Evolutionary conservation across 2,888 invertebrate species (phyloP), one percentile per base, ranked within the genome.

Genomic region (Apotomis turbidana): DNA sequence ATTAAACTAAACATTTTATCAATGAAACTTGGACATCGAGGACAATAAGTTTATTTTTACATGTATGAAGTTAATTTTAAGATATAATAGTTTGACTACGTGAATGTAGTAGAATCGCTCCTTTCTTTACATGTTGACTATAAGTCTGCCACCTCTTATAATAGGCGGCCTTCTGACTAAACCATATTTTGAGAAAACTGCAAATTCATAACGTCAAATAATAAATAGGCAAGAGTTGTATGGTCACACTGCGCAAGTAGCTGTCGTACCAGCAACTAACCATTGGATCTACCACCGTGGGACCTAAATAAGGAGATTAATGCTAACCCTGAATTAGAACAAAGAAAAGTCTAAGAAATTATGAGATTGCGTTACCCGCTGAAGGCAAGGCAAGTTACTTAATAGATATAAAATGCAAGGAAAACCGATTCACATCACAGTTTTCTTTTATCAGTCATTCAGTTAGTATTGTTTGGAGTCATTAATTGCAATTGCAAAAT

Each of bases 301-400:
- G 13, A 54, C 13, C 6, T 3, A 9, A 6, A 57, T 15, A 10
- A 46, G 46, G 46, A 4, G 6, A 57, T 46, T 46, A n/a, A 15
- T 55, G 9, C 4, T 44, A 66, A 64, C 64, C 54, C 66, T 66
- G 66, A 59, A 58, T 46, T 57, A 64, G n/a, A 63, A 68, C 67
- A 68, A 59, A 59, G 67, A 36, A 67, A 68, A 68, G 38, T 38
- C 9, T 36, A 41, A 59, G 57, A 51, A 38, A 59, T 38, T 38
- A 51, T 12, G 13, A 59, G n/a, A 51, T 51, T 59, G 51, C 58
- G 13, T 9, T n/a, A 52, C n/a, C n/a, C 10, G 13, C n/a, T 49
- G 67, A 38, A 41, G 36, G 15, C 55, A 36, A 15, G 12, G 12
- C 10, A 10, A 13, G 36, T 10, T 6, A 1, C 38, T 59, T 49